These are phyloP conservation scores for Sisor rabdophorus DNA, from an alignment of 2,113 vertebrate species.

Conservation along the genomic window DNA sequence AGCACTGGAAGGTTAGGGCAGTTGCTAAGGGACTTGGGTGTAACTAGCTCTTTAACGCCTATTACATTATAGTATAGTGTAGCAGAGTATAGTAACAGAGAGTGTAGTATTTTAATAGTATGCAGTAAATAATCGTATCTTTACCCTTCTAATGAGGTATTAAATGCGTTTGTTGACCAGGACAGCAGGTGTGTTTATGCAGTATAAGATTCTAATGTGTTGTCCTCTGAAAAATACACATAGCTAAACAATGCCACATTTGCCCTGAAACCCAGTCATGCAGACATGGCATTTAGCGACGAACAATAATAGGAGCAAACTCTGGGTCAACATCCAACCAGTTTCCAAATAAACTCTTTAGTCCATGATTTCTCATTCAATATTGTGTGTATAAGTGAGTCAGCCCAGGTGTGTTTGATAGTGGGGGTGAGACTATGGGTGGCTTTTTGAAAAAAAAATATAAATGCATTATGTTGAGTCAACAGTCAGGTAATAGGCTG, in stretches of 20 bases:
- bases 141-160: constrained; percentile 7
- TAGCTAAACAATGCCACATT: constrained; percentile 56
- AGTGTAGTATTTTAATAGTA: background rate
- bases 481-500: constrained; percentile 30
- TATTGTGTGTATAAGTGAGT: constrained; percentile 59
- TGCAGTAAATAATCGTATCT: background rate
- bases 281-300: constrained; percentile 55
- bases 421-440: constrained; percentile 46
- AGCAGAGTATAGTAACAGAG: background rate
- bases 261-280: constrained; percentile 50
- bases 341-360: constrained; percentile 70
- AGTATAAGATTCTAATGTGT: constrained; percentile 50
- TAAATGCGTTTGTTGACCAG: constrained; percentile 31
- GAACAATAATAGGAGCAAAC: constrained; percentile 60
- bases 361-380: constrained; percentile 52
- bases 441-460: constrained; percentile 30
- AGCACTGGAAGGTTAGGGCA: too few species aligned
- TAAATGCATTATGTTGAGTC: constrained; percentile 29
- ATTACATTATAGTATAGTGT: background rate
- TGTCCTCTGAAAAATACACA: constrained; percentile 55
- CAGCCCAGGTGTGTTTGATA: constrained; percentile 68
- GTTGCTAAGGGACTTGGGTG: too few species aligned
- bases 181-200: constrained; percentile 68
- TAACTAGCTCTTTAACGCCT: too few species aligned
- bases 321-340: constrained; percentile 62